Evolutionary conservation across 2,113 vertebrate species (phyloP), one percentile per base, ranked within the genome.

Genomic region (Oenanthe melanoleuca): DNA sequence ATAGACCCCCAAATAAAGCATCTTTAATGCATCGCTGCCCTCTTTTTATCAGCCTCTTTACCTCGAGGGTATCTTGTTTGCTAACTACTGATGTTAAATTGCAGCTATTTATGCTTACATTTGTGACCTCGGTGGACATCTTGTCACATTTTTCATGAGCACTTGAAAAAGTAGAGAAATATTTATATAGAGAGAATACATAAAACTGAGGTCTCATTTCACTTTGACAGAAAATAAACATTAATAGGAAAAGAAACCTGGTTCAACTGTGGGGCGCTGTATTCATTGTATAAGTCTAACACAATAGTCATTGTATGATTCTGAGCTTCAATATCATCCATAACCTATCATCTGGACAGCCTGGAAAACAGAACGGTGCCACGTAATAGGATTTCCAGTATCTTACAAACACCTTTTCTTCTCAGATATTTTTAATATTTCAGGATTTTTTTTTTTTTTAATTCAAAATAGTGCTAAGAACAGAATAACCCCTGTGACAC

Each of bases 1-100:
- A 61, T 60, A 87, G 96, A 95, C 93, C 91, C 95, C 95, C 96
- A 97, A 96, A 97, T 96, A 97, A 97, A 87, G 86, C 91, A 94
- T 97, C 92, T 96, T 96, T 96, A 96, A 97, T 92, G 97, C 86
- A 95, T 91, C 65, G 13, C 94, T 96, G 97, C 89, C 92, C 88
- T 95, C 90, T 94, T 96, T 95, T 96, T 96, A 97, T 83, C 95
- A 88, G 96, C 86, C 92, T 93, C 80, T 88, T 91, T 96, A 96
- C 96, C 96, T 97, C 88, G 22, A 94, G 96, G 96, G 78, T 95
- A 95, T 85, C 86, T 95, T 89, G 53, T 95, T 97, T 93, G 93
- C 93, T 97, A 96, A 97, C 97, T 96, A 95, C 64, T 75, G 77
- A 93, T 86, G 89, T 92, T 95, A 93, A 97, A 86, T 94, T 97